Percentiles rank a stretch among this genome's conserved stretches.
phyloP scores from a whole-genome alignment of 1,140 invertebrate species.

The Tetragonula clypearis region DNA sequence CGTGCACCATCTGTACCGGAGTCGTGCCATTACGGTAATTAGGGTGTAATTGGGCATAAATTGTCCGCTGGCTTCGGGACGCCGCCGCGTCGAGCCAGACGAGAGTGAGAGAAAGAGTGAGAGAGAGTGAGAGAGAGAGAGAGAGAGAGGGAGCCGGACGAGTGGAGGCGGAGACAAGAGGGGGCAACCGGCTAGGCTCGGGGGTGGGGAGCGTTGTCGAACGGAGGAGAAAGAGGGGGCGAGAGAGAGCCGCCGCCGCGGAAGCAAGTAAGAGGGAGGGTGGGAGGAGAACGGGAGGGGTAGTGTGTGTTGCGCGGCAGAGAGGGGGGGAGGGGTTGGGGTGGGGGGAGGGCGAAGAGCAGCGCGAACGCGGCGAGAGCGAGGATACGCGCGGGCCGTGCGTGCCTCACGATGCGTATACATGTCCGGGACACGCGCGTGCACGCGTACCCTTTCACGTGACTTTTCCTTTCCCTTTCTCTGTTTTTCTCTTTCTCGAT shows the following conservation, averaged over 20 bases:
- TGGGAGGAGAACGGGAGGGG: neutral
- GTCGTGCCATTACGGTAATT: constrained; percentile 73
- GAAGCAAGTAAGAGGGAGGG: neutral
- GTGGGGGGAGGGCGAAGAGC: constrained; percentile 33
- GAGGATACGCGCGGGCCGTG: constrained; percentile 46
- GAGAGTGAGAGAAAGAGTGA: neutral
- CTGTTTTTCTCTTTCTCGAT: neutral
- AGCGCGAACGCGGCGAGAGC: constrained; percentile 43
- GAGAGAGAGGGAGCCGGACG: neutral
- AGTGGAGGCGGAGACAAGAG: constrained; percentile 51
- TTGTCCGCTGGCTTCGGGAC: constrained; percentile 57
- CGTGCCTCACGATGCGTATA: constrained; percentile 49
- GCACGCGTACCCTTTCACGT: constrained; percentile 48
- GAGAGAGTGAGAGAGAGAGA: neutral
- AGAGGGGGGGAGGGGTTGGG: neutral
- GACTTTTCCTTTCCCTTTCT: neutral
- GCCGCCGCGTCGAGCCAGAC: constrained; percentile 1
- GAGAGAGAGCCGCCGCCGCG: neutral
- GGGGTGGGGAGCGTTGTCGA: constrained; percentile 36
- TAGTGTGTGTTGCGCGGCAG: too few relatives aligned
- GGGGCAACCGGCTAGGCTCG: constrained; percentile 3
- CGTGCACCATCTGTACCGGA: constrained; percentile 68
- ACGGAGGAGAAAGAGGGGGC: neutral
- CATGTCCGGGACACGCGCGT: constrained; percentile 56
- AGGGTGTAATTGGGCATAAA: constrained; percentile 74